A percentile compares a stretch with the other conserved stretches of the same genome.
phyloP scores from a whole-genome alignment of 2,113 vertebrate species.

The Ammodytes dubius region DNA sequence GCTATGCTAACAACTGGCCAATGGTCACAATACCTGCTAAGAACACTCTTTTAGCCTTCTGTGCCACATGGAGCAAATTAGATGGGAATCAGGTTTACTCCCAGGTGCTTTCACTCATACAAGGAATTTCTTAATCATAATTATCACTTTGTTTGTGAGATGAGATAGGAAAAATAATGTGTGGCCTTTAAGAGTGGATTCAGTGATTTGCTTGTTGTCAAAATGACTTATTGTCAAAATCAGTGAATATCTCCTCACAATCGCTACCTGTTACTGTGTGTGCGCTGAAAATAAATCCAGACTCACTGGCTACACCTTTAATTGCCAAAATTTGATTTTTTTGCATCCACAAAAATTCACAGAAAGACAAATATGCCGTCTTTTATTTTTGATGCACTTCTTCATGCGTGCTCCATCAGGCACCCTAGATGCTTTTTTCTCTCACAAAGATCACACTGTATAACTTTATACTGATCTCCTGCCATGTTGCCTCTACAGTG shows the following conservation, averaged over 20 bases:
- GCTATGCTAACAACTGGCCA: slow-evolving; percentile 72
- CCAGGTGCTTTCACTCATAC: too few relatives aligned
- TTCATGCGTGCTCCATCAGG: slow-evolving; percentile 52
- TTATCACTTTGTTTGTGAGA: slow-evolving; percentile 24
- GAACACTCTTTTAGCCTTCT: slow-evolving; percentile 38
- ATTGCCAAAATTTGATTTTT: neutral
- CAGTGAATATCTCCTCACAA: too few relatives aligned
- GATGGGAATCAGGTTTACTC: neutral
- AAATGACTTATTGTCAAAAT: too few relatives aligned
- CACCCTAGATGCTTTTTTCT: slow-evolving; percentile 24
- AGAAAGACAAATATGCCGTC: slow-evolving; percentile 38
- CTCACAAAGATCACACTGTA: slow-evolving; percentile 54
- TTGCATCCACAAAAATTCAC: slow-evolving; percentile 14
- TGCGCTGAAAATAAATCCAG: too few relatives aligned
- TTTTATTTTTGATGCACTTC: slow-evolving; percentile 33
- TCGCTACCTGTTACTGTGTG: too few relatives aligned
- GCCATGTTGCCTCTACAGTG: slow-evolving; percentile 80
- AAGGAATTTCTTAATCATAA: neutral
- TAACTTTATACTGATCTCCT: slow-evolving; percentile 65
- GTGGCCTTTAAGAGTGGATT: neutral
- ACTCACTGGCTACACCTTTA: too few relatives aligned
- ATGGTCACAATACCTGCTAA: slow-evolving; percentile 48
- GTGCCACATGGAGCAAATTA: slow-evolving; percentile 49
- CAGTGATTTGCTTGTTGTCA: too few relatives aligned
- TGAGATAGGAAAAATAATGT: slow-evolving; percentile 50